Conservation (phyloP, 1,140 invertebrate genomes). For the Bacillus rossius region DNA sequence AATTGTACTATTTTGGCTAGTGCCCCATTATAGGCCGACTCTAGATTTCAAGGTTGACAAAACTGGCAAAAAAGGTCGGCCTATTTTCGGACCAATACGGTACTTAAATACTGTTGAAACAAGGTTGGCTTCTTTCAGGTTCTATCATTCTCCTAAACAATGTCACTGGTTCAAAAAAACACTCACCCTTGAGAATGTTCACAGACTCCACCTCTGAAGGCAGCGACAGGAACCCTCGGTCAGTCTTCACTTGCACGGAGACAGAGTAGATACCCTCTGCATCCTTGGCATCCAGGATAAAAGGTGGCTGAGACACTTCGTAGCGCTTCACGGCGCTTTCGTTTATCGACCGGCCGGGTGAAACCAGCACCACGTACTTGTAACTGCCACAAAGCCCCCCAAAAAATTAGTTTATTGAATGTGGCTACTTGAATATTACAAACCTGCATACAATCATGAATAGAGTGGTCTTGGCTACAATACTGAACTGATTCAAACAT, state of each 20-base stretch:
- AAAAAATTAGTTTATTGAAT: neutral
- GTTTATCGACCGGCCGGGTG: slow-evolving; percentile 48
- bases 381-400: neutral
- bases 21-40: too few species aligned
- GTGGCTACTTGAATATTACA: too few species aligned
- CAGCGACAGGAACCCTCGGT: slow-evolving; percentile 56
- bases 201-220: slow-evolving; percentile 53
- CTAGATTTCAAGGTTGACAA: too few species aligned
- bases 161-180: neutral
- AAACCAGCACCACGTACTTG: slow-evolving; percentile 48
- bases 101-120: too few species aligned
- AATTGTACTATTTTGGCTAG: too few species aligned
- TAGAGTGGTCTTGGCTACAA: too few species aligned
- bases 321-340: slow-evolving; percentile 45
- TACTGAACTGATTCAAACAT: too few species aligned
- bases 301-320: slow-evolving; percentile 47
- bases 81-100: too few species aligned
- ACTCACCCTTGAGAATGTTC: slow-evolving; percentile 41
- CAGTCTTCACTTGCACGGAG: slow-evolving; percentile 54
- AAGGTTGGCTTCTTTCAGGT: too few species aligned
- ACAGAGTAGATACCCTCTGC: slow-evolving; percentile 52
- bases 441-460: too few species aligned
- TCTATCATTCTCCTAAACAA: too few species aligned
- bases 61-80: too few species aligned
- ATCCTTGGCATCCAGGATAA: slow-evolving; percentile 48